These are phyloP conservation scores for Poecile montanus DNA, from an alignment of 2,797 vertebrate genomes.

Conservation along the genomic window DNA sequence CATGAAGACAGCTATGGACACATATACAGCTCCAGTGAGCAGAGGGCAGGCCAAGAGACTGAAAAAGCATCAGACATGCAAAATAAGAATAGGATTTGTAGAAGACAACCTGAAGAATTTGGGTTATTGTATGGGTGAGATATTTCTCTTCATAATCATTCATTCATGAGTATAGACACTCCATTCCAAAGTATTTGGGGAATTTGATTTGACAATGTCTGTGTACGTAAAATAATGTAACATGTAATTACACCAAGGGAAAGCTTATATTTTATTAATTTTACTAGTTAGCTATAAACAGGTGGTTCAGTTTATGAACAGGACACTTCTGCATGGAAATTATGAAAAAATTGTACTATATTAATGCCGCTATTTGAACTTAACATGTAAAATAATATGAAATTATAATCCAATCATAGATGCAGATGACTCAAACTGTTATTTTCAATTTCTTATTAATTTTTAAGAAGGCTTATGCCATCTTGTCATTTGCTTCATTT, in stretches of 20 bases:
- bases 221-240: neutral
- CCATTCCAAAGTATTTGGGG: neutral
- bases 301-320: neutral
- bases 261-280: neutral
- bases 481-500: neutral
- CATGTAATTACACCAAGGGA: neutral
- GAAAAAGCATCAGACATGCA: neutral
- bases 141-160: neutral
- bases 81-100: neutral
- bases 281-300: neutral
- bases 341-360: neutral
- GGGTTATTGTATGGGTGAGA: neutral
- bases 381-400: neutral
- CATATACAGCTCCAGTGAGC: neutral
- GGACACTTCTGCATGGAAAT: neutral
- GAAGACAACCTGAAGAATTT: neutral
- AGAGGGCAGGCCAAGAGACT: neutral
- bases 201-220: neutral
- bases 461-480: neutral
- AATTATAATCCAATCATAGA: neutral
- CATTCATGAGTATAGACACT: neutral
- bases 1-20: neutral
- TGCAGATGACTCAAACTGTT: neutral
- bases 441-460: neutral
- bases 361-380: neutral